Percentiles rank a stretch among this genome's conserved stretches.
Conservation (phyloP, 2,797 vertebrate genomes). For the Spinus pinus region DNA sequence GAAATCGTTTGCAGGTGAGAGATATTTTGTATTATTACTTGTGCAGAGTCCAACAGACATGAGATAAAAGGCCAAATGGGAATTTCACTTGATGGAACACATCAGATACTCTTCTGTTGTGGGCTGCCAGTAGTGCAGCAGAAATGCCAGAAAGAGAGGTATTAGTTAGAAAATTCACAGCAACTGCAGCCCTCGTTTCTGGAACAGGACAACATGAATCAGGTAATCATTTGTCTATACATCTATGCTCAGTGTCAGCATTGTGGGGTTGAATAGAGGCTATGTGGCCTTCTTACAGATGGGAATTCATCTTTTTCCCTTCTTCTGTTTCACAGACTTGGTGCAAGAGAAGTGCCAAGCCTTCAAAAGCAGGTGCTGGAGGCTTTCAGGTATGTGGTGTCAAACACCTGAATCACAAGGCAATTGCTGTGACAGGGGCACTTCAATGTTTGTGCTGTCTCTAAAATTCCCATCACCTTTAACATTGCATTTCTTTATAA, state of each 20-base stretch:
- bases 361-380: not conserved
- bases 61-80: conserved; percentile 2
- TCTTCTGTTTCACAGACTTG: not conserved
- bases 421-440: not conserved
- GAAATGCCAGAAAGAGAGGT: not conserved
- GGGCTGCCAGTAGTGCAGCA: not conserved
- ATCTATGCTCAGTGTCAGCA: not conserved
- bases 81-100: conserved; percentile 26
- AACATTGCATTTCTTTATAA: not conserved
- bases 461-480: not conserved
- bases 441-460: not conserved
- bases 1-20: conserved; percentile 17
- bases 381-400: conserved; percentile 1
- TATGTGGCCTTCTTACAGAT: not conserved
- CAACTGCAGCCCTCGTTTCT: not conserved
- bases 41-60: not conserved
- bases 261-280: not conserved
- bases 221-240: conserved; percentile 13
- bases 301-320: not conserved
- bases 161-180: conserved; percentile 30
- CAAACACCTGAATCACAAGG: not conserved
- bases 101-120: not conserved
- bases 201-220: not conserved
- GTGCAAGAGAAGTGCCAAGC: not conserved
- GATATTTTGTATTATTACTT: conserved; percentile 38